Conservation (phyloP, 2,888 invertebrate genomes). For the Cosmorhoe ocellata region DNA sequence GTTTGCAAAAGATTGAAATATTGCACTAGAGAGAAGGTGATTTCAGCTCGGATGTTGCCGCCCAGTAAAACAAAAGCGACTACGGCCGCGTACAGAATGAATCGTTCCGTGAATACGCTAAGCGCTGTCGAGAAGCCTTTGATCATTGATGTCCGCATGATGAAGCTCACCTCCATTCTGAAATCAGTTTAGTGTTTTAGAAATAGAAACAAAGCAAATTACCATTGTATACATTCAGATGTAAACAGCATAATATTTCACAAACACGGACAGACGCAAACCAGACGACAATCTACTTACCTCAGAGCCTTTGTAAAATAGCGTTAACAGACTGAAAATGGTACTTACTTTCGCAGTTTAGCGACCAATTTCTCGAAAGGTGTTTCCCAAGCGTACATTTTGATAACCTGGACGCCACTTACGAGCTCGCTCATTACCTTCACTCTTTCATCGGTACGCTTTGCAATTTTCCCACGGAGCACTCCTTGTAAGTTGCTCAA, state of each 20-base stretch:
- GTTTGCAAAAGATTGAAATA: conserved; percentile 89
- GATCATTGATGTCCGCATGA: conserved; percentile 85
- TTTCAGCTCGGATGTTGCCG: conserved; percentile 82
- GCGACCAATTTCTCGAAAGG: conserved; percentile 88
- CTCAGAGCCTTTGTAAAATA: too few species aligned
- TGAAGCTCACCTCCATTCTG: conserved; percentile 87
- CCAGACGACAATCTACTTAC: not conserved
- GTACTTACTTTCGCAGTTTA: conserved; percentile 84
- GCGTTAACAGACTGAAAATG: too few species aligned
- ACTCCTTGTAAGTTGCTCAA: conserved; percentile 70
- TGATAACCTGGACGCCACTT: conserved; percentile 90
- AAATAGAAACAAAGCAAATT: too few species aligned
- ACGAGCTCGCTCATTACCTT: conserved; percentile 91
- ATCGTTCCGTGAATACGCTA: conserved; percentile 91
- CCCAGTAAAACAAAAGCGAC: conserved; percentile 88
- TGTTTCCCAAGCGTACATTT: conserved; percentile 94
- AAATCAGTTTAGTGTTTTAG: conserved; percentile 13
- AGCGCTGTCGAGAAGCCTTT: conserved; percentile 85
- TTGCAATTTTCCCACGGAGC: conserved; percentile 84
- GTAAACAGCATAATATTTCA: not conserved
- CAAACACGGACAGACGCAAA: conserved; percentile 1
- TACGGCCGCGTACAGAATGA: conserved; percentile 91
- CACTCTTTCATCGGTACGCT: conserved; percentile 88
- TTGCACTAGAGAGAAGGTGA: conserved; percentile 89
- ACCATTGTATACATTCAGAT: too few species aligned